Conservation (phyloP, 2,797 vertebrate species). For the Karalla daura region DNA sequence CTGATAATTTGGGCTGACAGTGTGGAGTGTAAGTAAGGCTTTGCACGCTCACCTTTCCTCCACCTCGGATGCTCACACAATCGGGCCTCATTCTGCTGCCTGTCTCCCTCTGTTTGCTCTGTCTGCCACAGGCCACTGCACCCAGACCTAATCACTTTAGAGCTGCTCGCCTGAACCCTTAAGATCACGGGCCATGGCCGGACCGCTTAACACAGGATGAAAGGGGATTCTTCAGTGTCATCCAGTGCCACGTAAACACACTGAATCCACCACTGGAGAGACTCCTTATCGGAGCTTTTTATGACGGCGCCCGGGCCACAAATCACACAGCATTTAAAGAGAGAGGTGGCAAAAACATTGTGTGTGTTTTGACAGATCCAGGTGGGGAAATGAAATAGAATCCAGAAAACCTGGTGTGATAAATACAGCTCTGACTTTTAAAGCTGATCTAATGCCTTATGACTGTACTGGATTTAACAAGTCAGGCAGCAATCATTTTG, state of each 20-base stretch:
- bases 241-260: constrained; percentile 8
- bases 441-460: neutral
- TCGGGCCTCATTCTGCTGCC: constrained; percentile 43
- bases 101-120: constrained; percentile 36
- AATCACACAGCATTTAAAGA: neutral
- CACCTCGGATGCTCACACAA: constrained; percentile 31
- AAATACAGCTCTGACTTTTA: neutral
- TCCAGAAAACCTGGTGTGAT: neutral
- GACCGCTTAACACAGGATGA: too few species aligned
- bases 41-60: constrained; percentile 13
- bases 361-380: neutral
- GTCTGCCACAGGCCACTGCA: constrained; percentile 32
- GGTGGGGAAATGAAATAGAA: too few species aligned
- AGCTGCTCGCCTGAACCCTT: constrained; percentile 43
- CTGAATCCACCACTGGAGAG: neutral
- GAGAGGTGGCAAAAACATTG: neutral
- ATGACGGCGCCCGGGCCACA: neutral
- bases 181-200: constrained; percentile 16
- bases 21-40: constrained; percentile 15
- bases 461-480: neutral
- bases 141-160: constrained; percentile 48
- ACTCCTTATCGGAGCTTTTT: neutral
- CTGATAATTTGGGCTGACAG: constrained; percentile 8
- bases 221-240: too few species aligned
- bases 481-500: neutral